Evolutionary conservation across 2,888 invertebrate genomes (phyloP), one percentile per base, ranked within the genome.

Genomic region (Biston stratarius): DNA sequence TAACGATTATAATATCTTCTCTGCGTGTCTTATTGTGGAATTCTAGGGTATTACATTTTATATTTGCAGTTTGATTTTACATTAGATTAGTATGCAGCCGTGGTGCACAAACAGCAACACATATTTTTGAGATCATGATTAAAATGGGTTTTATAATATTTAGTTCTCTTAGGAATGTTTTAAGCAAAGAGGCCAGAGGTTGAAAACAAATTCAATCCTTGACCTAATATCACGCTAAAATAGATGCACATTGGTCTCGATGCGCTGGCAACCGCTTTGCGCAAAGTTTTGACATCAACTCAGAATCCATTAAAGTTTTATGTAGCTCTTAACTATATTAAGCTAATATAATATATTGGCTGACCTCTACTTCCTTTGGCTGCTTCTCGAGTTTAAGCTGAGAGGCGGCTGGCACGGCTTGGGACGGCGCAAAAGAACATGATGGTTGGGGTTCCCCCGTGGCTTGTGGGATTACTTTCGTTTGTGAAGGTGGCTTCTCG

Each of bases 281-380:
- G 86, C 82, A 81, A 83, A 67, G 66, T 69, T 69, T 69, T 71
- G 61, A 61, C 58, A 69, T 52, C 62, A 63, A 65, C 61, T 66
- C 61, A 68, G 61, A 69, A 71, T 64, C 66, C 69, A 72, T 70
- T 75, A 67, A 70, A 70, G 65, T 73, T 64, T 51, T 61, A 56
- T 56, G 12, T 53, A 61, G 64, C 36, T 71, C 55, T 68, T 51
- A 45, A 56, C 45, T 53, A 40, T 48, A 61, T 62, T 49, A 59
- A 44, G 53, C 44, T 56, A 64, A 58, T 44, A 66, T 61, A 64
- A 61, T 69, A 24, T 69, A 55, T 81, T 77, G 74, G 87, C 94
- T 94, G 90, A 94, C 94, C 94, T 94, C 94, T 73, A 92, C 92
- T 90, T 94, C 94, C 88, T 90, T 89, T 11, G 89, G 82, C 72